phyloP scores from a whole-genome alignment of 2,797 vertebrate species.

The Pachyuromys duprasi region DNA sequence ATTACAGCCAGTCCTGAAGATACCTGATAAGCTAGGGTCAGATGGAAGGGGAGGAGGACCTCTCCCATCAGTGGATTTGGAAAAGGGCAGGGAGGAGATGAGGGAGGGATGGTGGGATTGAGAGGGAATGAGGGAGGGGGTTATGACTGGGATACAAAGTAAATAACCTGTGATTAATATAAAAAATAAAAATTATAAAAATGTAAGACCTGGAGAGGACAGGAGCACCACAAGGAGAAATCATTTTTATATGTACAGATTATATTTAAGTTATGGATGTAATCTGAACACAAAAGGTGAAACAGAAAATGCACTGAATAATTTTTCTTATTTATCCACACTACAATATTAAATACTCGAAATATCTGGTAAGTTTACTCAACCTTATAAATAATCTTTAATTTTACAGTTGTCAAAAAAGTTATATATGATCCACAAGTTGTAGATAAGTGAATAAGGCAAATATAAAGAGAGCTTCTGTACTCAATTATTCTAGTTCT shows the following conservation, averaged over 20 bases:
- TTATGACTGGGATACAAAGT: no score
- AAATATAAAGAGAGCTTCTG: neutral
- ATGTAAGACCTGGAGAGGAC: no score
- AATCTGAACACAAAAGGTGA: neutral
- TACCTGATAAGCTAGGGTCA: no score
- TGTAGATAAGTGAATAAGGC: neutral
- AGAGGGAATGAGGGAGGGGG: no score
- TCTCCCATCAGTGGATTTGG: no score
- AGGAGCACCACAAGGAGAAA: no score
- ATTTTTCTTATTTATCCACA: neutral
- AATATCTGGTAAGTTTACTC: neutral
- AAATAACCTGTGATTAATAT: no score
- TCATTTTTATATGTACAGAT: neutral
- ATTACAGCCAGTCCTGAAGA: no score
- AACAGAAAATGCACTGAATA: neutral
- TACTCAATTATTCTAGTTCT: neutral
- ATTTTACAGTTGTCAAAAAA: neutral
- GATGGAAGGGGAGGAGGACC: no score
- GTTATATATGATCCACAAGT: neutral
- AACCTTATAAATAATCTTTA: neutral
- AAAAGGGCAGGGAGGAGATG: no score
- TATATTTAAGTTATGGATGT: neutral
- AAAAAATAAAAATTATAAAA: no score
- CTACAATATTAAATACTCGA: neutral
- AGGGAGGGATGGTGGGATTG: no score